These are phyloP conservation scores for Ceratosolen fusciceps DNA, from an alignment of 1,140 invertebrate species.

Conservation along the genomic window DNA sequence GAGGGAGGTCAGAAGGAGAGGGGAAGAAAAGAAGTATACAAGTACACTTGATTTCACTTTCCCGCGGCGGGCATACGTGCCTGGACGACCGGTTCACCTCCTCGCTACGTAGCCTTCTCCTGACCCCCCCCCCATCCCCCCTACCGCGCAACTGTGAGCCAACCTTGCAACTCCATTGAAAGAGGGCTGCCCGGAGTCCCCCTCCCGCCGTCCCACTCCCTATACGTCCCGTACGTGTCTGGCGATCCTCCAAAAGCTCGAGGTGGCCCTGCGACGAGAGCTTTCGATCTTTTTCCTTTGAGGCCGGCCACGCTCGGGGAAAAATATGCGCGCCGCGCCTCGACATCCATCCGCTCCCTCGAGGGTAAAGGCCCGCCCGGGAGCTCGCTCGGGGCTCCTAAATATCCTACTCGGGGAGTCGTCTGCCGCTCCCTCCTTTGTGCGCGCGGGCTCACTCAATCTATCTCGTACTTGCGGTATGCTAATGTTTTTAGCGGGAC, in stretches of 20 bases:
- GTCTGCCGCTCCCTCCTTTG: not conserved
- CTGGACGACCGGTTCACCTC: not conserved
- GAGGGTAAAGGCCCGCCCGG: constrained; percentile 4
- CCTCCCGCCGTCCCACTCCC: too few relatives aligned
- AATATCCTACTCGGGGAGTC: constrained; percentile 26
- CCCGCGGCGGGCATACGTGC: not conserved
- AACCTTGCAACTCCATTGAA: too few relatives aligned
- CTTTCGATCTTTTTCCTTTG: constrained; percentile 38
- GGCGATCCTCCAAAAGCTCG: constrained; percentile 42
- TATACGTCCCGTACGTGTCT: constrained; percentile 43
- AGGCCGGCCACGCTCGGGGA: constrained; percentile 25
- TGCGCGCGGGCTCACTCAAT: not conserved
- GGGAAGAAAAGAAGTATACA: not conserved
- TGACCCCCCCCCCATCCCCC: too few relatives aligned
- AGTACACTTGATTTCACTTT: constrained; percentile 41
- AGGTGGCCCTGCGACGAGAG: constrained; percentile 28
- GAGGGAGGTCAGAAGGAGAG: too few relatives aligned
- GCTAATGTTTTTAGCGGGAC: not conserved
- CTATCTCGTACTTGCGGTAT: not conserved
- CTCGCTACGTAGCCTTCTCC: not conserved
- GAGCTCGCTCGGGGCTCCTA: constrained; percentile 17
- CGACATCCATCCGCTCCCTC: not conserved
- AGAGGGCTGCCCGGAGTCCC: too few relatives aligned
- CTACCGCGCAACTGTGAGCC: too few relatives aligned
- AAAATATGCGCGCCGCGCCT: constrained; percentile 38